phyloP scores from a whole-genome alignment of 2,113 vertebrate genomes.

The Ramphastos sulfuratus region DNA sequence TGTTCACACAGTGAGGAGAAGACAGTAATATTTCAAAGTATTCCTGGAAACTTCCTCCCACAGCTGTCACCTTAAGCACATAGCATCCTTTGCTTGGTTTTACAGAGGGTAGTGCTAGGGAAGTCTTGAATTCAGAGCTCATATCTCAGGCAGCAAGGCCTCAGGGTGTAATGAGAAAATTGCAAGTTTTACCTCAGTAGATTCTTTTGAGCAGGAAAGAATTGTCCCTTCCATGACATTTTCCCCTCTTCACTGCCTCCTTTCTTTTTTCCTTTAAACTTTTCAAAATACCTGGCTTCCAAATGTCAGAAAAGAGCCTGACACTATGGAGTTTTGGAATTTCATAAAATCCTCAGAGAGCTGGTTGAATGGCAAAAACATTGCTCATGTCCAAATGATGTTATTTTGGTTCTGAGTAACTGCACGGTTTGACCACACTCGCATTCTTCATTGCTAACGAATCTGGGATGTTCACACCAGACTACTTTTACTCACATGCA shows the following conservation, averaged over 20 bases:
- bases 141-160: background rate
- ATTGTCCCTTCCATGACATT: background rate
- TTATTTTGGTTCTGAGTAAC: background rate
- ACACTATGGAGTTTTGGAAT: background rate
- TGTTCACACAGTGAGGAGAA: background rate
- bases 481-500: background rate
- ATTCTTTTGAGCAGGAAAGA: background rate
- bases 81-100: background rate
- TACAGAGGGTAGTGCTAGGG: background rate
- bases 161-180: background rate
- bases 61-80: background rate
- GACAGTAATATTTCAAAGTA: constrained; percentile 14
- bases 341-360: background rate
- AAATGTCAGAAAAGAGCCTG: background rate
- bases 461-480: background rate
- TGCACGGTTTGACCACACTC: background rate
- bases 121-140: background rate
- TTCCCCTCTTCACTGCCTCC: background rate
- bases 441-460: background rate
- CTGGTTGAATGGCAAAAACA: background rate
- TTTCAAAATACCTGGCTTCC: background rate
- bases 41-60: constrained; percentile 13
- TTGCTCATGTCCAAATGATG: accelerated
- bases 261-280: background rate
- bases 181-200: background rate